Conservation (phyloP, 2,888 invertebrate species). For the Crematogaster levior region DNA sequence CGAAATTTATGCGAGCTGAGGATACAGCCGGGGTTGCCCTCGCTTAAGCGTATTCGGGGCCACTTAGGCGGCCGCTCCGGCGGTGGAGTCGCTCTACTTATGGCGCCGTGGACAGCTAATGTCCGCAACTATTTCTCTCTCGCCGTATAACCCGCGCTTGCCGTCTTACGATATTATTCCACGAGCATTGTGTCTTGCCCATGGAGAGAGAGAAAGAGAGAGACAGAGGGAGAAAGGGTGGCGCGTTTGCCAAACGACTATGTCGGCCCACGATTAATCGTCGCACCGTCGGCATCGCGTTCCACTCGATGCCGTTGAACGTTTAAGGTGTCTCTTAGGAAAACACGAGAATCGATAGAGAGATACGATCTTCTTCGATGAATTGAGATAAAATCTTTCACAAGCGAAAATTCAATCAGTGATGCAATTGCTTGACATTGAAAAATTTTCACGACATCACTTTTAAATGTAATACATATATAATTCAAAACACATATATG, state of each 20-base stretch:
- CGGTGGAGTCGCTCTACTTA: conserved; percentile 72
- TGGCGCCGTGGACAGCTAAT: conserved; percentile 78
- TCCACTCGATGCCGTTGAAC: conserved; percentile 1
- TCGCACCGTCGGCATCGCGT: conserved; percentile 61
- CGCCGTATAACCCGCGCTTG: conserved; percentile 48
- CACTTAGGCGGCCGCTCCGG: conserved; percentile 73
- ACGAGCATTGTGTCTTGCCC: conserved; percentile 66
- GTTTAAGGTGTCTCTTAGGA: neutral
- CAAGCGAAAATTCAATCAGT: neutral
- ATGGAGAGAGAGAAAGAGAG: neutral
- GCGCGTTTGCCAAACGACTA: conserved; percentile 67
- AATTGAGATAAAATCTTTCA: neutral
- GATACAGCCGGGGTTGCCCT: conserved; percentile 66
- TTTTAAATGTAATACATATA: neutral
- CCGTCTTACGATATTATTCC: conserved; percentile 71
- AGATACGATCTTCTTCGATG: neutral
- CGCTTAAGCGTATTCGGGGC: conserved; percentile 76
- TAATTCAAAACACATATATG: neutral
- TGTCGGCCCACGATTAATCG: conserved; percentile 67
- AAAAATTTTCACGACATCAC: neutral
- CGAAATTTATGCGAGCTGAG: conserved; percentile 79
- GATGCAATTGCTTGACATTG: neutral
- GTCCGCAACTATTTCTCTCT: conserved; percentile 75
- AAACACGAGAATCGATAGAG: conserved; percentile 17
- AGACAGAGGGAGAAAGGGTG: neutral